phyloP scores from a whole-genome alignment of 2,113 vertebrate genomes.

The Anoplopoma fimbria region DNA sequence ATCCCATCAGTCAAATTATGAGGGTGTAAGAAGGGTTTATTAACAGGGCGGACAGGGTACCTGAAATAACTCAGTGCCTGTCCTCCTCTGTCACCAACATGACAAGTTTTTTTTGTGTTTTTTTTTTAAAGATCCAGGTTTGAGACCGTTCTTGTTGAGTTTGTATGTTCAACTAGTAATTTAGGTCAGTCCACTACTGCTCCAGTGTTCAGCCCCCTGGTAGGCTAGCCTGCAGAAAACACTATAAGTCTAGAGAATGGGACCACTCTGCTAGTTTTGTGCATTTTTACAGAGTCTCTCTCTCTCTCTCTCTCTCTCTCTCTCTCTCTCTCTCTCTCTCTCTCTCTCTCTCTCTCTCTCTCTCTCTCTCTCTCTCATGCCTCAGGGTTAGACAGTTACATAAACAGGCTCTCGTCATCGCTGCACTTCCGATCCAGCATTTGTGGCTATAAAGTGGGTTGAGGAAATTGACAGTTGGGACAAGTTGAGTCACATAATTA shows the following conservation, averaged over 20 bases:
- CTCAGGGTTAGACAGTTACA: constrained; percentile 74
- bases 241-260: constrained; percentile 67
- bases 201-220: constrained; percentile 29
- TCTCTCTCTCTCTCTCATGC: constrained; percentile 41
- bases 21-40: constrained; percentile 26
- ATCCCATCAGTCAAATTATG: constrained; percentile 24
- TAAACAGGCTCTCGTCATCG: constrained; percentile 77
- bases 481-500: background rate
- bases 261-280: constrained; percentile 67
- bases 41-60: background rate
- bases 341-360: background rate
- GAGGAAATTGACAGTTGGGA: too few species aligned
- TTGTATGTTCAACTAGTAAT: constrained; percentile 38
- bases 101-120: background rate
- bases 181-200: constrained; percentile 62
- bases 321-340: too few species aligned
- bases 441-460: background rate
- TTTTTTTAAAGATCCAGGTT: background rate
- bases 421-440: constrained; percentile 55
- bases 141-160: background rate
- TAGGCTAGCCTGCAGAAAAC: constrained; percentile 61
- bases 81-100: constrained; percentile 7
- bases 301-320: background rate
- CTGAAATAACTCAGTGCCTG: constrained; percentile 17
- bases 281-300: constrained; percentile 56